These are phyloP conservation scores for Danionella cerebrum DNA, from an alignment of 2,113 vertebrate genomes.

Conservation along the genomic window DNA sequence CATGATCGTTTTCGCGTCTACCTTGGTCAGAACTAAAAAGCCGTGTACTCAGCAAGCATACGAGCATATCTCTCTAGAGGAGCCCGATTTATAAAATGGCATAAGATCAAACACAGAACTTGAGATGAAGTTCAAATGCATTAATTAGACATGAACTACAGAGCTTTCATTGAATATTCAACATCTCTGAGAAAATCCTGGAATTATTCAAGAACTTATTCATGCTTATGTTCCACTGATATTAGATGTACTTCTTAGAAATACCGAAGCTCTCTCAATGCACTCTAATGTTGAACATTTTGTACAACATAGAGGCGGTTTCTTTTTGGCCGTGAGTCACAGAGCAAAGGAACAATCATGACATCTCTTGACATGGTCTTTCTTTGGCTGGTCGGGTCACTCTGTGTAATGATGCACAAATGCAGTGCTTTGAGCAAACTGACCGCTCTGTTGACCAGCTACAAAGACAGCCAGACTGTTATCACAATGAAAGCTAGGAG, in stretches of 20 bases:
- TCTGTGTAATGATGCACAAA: slow-evolving; percentile 29
- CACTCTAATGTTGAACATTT: not conserved
- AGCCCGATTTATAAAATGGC: slow-evolving; percentile 14
- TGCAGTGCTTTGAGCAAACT: slow-evolving; percentile 26
- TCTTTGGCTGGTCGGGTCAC: slow-evolving; percentile 17
- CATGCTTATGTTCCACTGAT: not conserved
- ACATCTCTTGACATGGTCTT: slow-evolving; percentile 1
- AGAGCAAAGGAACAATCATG: slow-evolving; percentile 19
- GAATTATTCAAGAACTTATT: slow-evolving; percentile 4
- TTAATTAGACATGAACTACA: slow-evolving; percentile 35
- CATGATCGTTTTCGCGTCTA: slow-evolving; percentile 7
- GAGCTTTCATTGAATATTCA: slow-evolving; percentile 20
- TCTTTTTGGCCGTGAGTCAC: not conserved
- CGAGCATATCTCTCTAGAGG: slow-evolving; percentile 14
- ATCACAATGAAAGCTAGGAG: slow-evolving; percentile 17
- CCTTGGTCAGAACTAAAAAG: slow-evolving; percentile 1
- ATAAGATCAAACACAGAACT: slow-evolving; percentile 19
- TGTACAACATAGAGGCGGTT: not conserved
- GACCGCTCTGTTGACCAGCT: slow-evolving; percentile 8
- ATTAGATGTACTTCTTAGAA: not conserved
- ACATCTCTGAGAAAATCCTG: slow-evolving; percentile 12
- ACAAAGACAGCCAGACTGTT: slow-evolving; percentile 5
- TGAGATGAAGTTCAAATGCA: slow-evolving; percentile 18
- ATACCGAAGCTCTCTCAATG: not conserved
- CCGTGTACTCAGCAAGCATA: not conserved